Conservation (phyloP, 2,797 vertebrate genomes). For the Liasis olivaceus region DNA sequence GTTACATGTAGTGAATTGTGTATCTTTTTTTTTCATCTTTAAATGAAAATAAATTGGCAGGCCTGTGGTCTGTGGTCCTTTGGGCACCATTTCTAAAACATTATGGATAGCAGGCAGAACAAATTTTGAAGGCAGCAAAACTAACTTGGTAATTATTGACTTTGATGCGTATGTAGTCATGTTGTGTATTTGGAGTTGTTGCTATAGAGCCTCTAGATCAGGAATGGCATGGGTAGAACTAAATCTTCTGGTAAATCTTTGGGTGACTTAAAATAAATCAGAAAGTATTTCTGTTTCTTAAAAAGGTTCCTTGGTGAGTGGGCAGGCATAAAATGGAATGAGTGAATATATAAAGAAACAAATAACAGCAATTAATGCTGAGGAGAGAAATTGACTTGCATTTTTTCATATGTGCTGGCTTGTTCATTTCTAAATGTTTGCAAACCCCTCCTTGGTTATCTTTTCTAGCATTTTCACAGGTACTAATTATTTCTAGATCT, state of each 20-base stretch:
- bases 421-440: too few relatives aligned
- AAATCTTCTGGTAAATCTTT: neutral
- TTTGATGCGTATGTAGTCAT: constrained; percentile 9
- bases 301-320: neutral
- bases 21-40: constrained; percentile 44
- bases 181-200: constrained; percentile 14
- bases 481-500: too few relatives aligned
- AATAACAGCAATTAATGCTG: too few relatives aligned
- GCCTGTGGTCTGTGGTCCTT: constrained; percentile 14
- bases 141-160: constrained; percentile 50
- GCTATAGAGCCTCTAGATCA: neutral
- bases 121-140: constrained; percentile 21
- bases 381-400: too few relatives aligned
- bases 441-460: too few relatives aligned
- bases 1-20: constrained; percentile 30
- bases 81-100: constrained; percentile 33
- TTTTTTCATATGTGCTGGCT: too few relatives aligned
- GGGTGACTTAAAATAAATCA: neutral
- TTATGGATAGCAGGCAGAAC: constrained; percentile 23
- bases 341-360: too few relatives aligned
- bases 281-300: neutral
- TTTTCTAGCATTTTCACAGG: too few relatives aligned
- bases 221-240: neutral
- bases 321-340: too few relatives aligned
- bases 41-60: constrained; percentile 34